Base-by-base conservation (phyloP, 2,113 vertebrate species). In the Oreocharis arfaki region DNA sequence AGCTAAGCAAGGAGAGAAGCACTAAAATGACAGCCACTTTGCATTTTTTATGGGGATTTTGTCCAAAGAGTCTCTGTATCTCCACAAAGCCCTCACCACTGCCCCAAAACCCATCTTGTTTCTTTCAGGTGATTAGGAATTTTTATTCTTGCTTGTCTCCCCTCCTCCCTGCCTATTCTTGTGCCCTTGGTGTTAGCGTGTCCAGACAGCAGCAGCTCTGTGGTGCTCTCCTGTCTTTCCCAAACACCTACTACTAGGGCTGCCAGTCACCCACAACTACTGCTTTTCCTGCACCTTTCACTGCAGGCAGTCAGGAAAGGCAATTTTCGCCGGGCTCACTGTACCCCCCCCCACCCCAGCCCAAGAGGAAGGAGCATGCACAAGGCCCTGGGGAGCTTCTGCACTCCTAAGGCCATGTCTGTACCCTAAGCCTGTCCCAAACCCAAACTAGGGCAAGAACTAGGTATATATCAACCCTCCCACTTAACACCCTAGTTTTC, bases 1-100 rank as follows among this genome's bases (percentile, higher is more conserved):
- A 0, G 59, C 64, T 63, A 81, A 92, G 42, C 35, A 86, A 92
- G 56, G 12, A 65, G 39, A 80, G 61, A 80, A 59, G 33, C 77
- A 80, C 39, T 74, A 67, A 74, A 94, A 89, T 63, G 39, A 90
- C 86, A 90, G 35, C 19, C 39, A 78, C 42, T 86, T 67, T 63
- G 39, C 93, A 92, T 95, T 95, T 96, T 94, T 84, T 52, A 93
- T 90, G 89, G 95, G 60, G 47, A 84, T 37, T 92, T 76, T 70
- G 90, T 96, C 88, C 85, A 47, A 30, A 16, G 5, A 35, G 42
- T 81, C 88, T 92, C 89, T 84, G 64, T 55, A 77, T 22, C 28
- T 77, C 59, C 3, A 5, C 71, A 86, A 90, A 94, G 17, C 50
- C 16, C 44, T 85, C 39, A 74, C 11, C 13, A 11, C 35, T 56